Evolutionary conservation across 2,797 vertebrate species (phyloP).

Genomic region (Toxotes lorentzi): DNA sequence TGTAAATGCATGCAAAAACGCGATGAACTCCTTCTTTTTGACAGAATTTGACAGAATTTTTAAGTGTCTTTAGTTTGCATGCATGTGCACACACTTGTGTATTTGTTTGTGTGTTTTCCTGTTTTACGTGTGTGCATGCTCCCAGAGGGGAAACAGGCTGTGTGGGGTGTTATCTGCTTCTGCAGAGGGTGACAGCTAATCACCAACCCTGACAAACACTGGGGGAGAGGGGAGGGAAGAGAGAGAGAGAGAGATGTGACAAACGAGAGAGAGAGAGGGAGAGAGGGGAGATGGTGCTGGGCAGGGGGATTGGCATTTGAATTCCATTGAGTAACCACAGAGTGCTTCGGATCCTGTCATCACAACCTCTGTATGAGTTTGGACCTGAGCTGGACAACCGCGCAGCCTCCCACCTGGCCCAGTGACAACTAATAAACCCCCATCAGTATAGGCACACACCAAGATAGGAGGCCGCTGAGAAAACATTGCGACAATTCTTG

Average conservation of each 20-base stretch:
- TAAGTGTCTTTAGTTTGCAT: conserved; percentile 72
- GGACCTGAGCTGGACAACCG: conserved; percentile 69
- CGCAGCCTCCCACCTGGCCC: conserved; percentile 64
- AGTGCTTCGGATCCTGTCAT: conserved; percentile 78
- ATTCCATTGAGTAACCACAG: conserved; percentile 78
- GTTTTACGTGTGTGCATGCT: conserved; percentile 78
- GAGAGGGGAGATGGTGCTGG: conserved; percentile 61
- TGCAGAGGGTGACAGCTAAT: conserved; percentile 87
- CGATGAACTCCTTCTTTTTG: conserved; percentile 47
- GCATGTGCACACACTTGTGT: conserved; percentile 68
- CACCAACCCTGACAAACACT: conserved; percentile 86
- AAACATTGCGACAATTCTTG: conserved; percentile 68
- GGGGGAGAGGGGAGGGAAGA: conserved; percentile 64
- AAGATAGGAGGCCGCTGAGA: conserved; percentile 64
- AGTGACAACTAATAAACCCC: conserved; percentile 76
- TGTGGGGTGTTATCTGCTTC: conserved; percentile 85
- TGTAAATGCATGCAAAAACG: conserved; percentile 52
- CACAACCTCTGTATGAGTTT: conserved; percentile 76
- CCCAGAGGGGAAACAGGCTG: conserved; percentile 81
- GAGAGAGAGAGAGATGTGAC: conserved; percentile 62
- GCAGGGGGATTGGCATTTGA: conserved; percentile 81
- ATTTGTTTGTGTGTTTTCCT: conserved; percentile 76
- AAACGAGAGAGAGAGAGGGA: conserved; percentile 43
- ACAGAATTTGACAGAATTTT: conserved; percentile 55
- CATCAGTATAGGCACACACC: conserved; percentile 63